phyloP scores from a whole-genome alignment of 2,113 vertebrate species.

The Seriola quinqueradiata region DNA sequence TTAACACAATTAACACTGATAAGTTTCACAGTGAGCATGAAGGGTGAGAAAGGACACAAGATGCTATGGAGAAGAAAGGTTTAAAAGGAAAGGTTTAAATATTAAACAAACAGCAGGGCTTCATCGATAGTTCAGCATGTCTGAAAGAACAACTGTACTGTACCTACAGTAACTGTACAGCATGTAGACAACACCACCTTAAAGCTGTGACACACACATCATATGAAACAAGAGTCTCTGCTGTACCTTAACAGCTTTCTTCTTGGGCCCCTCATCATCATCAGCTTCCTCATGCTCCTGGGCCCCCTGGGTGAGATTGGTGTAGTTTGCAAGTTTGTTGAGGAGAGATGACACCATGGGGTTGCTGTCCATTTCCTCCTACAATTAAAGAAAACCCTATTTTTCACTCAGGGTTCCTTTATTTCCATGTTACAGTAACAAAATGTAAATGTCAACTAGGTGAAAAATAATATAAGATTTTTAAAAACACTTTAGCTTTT shows the following conservation, averaged over 20 bases:
- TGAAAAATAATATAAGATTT: background rate
- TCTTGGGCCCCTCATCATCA: conserved; percentile 89
- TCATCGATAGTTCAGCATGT: too few relatives aligned
- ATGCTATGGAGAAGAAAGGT: too few relatives aligned
- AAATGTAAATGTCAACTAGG: too few relatives aligned
- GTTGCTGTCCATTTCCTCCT: conserved; percentile 99
- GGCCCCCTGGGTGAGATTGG: conserved; percentile 96
- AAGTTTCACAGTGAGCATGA: too few relatives aligned
- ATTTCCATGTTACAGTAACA: background rate
- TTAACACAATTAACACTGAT: too few relatives aligned
- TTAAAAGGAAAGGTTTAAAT: too few relatives aligned
- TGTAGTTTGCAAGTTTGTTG: conserved; percentile 96
- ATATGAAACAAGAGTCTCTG: background rate
- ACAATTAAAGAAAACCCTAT: conserved; percentile 34
- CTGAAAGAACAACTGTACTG: too few relatives aligned
- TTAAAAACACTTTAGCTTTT: background rate
- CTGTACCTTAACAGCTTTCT: conserved; percentile 83
- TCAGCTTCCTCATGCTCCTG: conserved; percentile 94
- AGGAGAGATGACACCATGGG: conserved; percentile 98
- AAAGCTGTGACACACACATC: background rate
- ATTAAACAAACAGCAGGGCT: too few relatives aligned
- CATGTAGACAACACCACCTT: background rate
- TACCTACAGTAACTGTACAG: background rate
- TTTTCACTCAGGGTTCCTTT: background rate
- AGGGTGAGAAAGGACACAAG: too few relatives aligned